Evolutionary conservation across 2,113 vertebrate species (phyloP), one percentile per base, ranked within the genome.

Genomic region (Gambusia holbrooki): DNA sequence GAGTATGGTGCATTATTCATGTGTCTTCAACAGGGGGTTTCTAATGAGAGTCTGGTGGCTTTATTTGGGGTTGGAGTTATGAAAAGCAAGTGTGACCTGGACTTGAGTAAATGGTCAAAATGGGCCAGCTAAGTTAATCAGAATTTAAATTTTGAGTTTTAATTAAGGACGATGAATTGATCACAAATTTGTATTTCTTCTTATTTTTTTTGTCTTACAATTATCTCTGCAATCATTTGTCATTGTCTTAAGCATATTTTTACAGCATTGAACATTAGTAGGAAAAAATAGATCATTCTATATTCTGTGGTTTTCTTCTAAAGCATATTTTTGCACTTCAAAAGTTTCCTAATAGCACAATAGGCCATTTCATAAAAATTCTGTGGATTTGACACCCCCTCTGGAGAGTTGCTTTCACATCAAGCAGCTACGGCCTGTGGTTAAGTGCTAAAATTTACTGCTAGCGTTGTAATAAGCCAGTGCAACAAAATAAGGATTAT

Each of bases 401-500:
- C 83, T 58, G 78, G 88, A 87, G 86, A 82, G 81, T 81, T 88
- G 81, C 85, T 90, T 80, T 90, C 85, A 86, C 86, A 88, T 92
- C 89, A 93, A 83, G 83, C 86, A 82, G 80, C 74, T 61, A 83
- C 70, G 82, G 87, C 90, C 88, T 82, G 84, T 89, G 87, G 90
- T 90, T 92, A 88, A 92, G 91, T 90, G 86, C 88, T 89, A 90
- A 74, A 90, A 91, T 90, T 74, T 85, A 90, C 88, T 90, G 88
- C 91, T 89, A 91, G 91, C 92, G 91, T 93, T 94, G 91, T 93
- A 93, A 94, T 95, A 93, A 94, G 87, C 90, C 91, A 89, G 83
- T 90, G 93, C 92, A 90, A 94, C 93, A 93, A 94, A 93, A 94
- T 93, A 93, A 87, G 90, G 93, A 93, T 95, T 93, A 94, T 93